Base-by-base conservation (phyloP, 2,113 vertebrate species). In the Boulengeromyrus knoepffleri region DNA sequence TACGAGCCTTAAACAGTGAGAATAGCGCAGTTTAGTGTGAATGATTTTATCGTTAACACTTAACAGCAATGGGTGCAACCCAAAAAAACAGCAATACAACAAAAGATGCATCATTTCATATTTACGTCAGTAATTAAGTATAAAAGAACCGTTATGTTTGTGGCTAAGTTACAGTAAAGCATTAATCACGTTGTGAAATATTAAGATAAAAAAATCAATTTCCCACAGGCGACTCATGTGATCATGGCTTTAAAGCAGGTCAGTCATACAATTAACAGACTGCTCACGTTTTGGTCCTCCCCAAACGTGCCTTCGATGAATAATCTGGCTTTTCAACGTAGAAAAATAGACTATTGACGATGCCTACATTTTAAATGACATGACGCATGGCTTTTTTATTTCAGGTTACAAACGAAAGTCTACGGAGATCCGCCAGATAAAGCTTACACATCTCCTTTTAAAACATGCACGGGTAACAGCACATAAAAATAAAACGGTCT, bases 1-100 rank as follows among this genome's bases (percentile, higher is more conserved):
- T 89, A 89, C 12, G 90, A 91, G 91, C 89, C 90, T 53, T 27
- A n/a, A 42, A n/a, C 24, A 91, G 92, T 52, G 92, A 90, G 90
- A 83, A 50, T 80, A 39, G 12, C 86, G 87, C 77, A 88, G 17
- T 52, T 49, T 56, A 83, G 49, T 39, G 74, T 91, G 5, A 31
- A 88, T 90, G 58, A 89, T 92, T 92, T 36, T 66, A 85, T 80
- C 39, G 90, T 90, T 77, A 12, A 89, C 88, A 91, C 83, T 70
- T 90, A 86, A 86, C 88, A 91, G 85, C n/a, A 53, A 93, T 15
- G 19, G 47, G 52, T 52, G 36, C 66, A 74, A 42, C 83, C 62
- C 24, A 21, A 36, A 85, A 53, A 53, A 88, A n/a, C 47, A 85
- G 50, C 91, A 5, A 77, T 47, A 49, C n/a, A 50, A 3, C 42